Conservation (phyloP, 2,113 vertebrate genomes). For the Saccopteryx bilineata region DNA sequence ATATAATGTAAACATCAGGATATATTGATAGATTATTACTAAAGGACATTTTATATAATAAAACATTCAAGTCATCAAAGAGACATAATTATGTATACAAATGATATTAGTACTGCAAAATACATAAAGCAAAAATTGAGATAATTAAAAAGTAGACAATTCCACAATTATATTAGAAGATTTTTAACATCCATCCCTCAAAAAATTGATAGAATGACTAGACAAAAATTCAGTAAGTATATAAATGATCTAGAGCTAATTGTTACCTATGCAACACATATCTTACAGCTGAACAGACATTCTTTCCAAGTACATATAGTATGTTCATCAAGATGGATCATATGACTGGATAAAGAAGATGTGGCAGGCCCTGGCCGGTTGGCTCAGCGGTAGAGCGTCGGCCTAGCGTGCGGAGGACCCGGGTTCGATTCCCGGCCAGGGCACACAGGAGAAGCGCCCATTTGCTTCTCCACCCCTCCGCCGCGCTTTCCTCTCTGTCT, state of each 20-base stretch:
- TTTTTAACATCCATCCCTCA: neutral
- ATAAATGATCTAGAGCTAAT: slow-evolving; percentile 5
- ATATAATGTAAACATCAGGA: neutral
- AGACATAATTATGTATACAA: neutral
- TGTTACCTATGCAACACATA: neutral
- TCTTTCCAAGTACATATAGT: neutral
- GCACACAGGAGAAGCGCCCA: too few species aligned
- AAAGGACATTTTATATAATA: neutral
- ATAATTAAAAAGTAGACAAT: neutral
- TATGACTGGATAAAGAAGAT: too few species aligned
- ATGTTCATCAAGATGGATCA: neutral
- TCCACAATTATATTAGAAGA: neutral
- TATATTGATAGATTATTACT: neutral
- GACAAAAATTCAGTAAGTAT: slow-evolving; percentile 10
- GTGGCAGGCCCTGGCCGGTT: too few species aligned
- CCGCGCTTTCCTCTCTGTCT: too few species aligned
- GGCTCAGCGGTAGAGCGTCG: too few species aligned
- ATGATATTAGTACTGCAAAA: neutral
- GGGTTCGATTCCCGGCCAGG: too few species aligned
- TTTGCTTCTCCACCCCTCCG: too few species aligned
- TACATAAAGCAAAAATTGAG: neutral
- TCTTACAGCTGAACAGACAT: neutral
- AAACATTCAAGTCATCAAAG: neutral
- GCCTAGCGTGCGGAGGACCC: too few species aligned
- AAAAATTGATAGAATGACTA: neutral